Evolutionary conservation across 2,888 invertebrate genomes (phyloP), one percentile per base, ranked within the genome.

Genomic region (Xestia c-nigrum): DNA sequence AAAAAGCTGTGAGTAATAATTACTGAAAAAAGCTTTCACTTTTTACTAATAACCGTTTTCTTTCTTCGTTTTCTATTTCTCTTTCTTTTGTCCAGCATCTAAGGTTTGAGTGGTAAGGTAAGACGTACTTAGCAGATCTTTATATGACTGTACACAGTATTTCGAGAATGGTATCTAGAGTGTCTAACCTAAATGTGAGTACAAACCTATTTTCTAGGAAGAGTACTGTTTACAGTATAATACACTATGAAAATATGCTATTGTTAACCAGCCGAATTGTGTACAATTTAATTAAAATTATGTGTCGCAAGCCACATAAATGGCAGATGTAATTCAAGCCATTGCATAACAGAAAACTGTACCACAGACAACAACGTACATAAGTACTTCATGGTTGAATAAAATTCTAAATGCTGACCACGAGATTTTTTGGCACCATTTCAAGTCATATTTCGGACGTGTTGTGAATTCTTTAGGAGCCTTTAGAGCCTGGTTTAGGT

Each of bases 361-460:
- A 68, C 52, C 59, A 65, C 4, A 61, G 5, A 10, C 38, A 61
- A 61, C 69, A 65, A 76, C 12, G 66, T 19, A 80, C 40, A 31
- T 68, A 65, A 71, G 76, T 81, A 73, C 63, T 55, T 73, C 59
- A 65, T 24, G 77, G 67, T 68, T 71, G 83, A 81, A 83, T 81
- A 85, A 64, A 76, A 77, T 73, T 74, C 83, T 71, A 77, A 83
- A 83, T 73, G 85, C 85, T 85, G 85, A 81, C 83, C 83, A 71
- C 83, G 82, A 77, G 81, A 77, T 85, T 85, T 83, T 83, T 85
- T 83, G 83, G 83, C 83, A 85, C 67, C 59, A 71, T 73, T 85
- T 85, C 85, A 83, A 83, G 70, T 71, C 72, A 81, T 81, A 70
- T 59, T 73, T 24, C 43, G 72, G 19, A 81, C 85, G 82, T 83